phyloP scores from a whole-genome alignment of 2,113 vertebrate species.

The Pteruthius melanotis region DNA sequence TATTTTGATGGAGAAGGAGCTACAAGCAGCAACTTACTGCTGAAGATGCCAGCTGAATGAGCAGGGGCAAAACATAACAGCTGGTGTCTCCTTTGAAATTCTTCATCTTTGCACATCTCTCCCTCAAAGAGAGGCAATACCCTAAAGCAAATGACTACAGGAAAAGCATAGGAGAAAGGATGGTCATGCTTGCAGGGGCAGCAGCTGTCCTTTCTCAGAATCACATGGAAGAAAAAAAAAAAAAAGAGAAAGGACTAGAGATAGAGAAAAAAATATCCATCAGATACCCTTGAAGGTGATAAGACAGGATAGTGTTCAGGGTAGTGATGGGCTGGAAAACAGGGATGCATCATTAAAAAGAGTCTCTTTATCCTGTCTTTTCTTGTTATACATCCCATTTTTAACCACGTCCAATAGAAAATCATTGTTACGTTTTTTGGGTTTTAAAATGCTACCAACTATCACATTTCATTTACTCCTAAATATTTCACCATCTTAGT shows the following conservation, averaged over 20 bases:
- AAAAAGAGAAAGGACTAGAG: neutral
- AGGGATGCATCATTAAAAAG: neutral
- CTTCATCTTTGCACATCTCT: neutral
- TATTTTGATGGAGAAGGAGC: neutral
- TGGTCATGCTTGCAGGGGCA: neutral
- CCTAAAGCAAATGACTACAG: neutral
- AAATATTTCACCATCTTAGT: neutral
- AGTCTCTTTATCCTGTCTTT: neutral
- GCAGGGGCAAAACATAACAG: neutral
- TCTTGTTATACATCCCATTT: neutral
- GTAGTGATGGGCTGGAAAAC: neutral
- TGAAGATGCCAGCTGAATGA: neutral
- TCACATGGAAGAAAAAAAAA: neutral
- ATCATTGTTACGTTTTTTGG: neutral
- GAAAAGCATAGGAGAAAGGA: neutral
- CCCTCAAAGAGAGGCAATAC: neutral
- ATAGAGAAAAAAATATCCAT: neutral
- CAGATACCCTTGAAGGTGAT: neutral
- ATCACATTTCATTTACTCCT: neutral
- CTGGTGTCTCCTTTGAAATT: neutral
- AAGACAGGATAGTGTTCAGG: neutral
- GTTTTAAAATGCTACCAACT: neutral
- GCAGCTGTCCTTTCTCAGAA: neutral
- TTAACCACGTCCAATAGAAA: neutral
- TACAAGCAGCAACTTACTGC: neutral